Percentiles rank a stretch among this genome's conserved stretches.
Conservation (phyloP, 2,797 vertebrate species). For the Limosa lapponica region DNA sequence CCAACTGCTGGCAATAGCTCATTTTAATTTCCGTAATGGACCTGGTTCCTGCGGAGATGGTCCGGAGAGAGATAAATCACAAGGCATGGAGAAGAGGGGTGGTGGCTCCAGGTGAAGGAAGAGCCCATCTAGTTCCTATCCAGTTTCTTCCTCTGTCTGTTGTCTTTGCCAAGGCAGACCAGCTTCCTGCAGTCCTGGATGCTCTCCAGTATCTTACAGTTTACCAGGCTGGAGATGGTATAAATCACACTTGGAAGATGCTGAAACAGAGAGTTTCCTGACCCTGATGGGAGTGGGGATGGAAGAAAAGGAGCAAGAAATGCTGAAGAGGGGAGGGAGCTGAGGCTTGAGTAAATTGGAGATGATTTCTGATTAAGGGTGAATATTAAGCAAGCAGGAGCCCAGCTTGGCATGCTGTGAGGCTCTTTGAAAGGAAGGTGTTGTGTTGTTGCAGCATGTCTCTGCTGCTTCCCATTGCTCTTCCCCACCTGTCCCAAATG, state of each 20-base stretch:
- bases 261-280: neutral
- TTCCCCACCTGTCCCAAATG: neutral
- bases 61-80: slow-evolving; percentile 44
- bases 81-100: neutral
- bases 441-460: neutral
- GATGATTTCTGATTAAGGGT: neutral
- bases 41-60: slow-evolving; percentile 49
- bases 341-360: neutral
- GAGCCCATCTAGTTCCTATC: slow-evolving; percentile 17
- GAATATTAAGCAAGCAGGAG: neutral
- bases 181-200: slow-evolving; percentile 34
- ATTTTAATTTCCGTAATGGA: slow-evolving; percentile 74
- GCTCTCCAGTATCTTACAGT: neutral
- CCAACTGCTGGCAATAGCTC: slow-evolving; percentile 62
- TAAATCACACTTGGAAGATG: slow-evolving; percentile 32
- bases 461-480: neutral
- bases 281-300: neutral
- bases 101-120: slow-evolving; percentile 1
- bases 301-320: neutral
- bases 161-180: neutral
- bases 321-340: neutral
- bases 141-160: slow-evolving; percentile 19
- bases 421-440: neutral
- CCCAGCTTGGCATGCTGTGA: rapidly evolving
- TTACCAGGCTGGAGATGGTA: neutral